Evolutionary conservation across 37 sponge, comb jelly and placozoan species (phyloP), one percentile per base, ranked within the genome.

Genomic region (Oopsacas minuta): DNA sequence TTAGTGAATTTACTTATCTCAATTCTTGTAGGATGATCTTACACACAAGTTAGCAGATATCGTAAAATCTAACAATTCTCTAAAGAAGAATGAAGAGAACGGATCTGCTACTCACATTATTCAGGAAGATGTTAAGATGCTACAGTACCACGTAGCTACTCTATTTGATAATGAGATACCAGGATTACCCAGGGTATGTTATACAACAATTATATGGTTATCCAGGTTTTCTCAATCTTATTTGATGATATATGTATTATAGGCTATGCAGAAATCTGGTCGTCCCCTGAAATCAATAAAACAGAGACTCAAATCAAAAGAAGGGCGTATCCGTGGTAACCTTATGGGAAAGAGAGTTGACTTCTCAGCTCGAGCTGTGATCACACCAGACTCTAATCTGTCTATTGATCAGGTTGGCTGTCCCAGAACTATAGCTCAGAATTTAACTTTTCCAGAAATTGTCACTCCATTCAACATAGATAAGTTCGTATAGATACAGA

Each of bases 311-410:
- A 99, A 99, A 84, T 90, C 91, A 83, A 99, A 99, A 75, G 99
- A 99, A 88, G 99, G 99, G 0, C 91, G 99, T 81, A 91, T 99
- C 25, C 86, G 99, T 38, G 99, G 99, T 0, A 99, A 99, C 85
- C 83, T 99, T 83, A 99, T 99, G 99, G 99, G 99, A 38, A 99
- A 99, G 85, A 90, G 99, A 81, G 99, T 99, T n/a, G 99, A 99
- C 83, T 99, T 99, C 84, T 99, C 99, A 0, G 96, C 99, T 0
- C 94, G 99, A 52, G 93, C 99, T 32, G 99, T 99, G 39, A 99
- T 99, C 87, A 95, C 96, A 38, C 96, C 96, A 15, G 99, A 99
- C 86, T 87, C 94, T 38, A 99, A 99, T 85, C 85, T 99, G 83
- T 84, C 83, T 28, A 99, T 99, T 83, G 99, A 99, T 81, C 93